Evolutionary conservation across 2,113 vertebrate genomes (phyloP), one percentile per base, ranked within the genome.

Genomic region (Cheilinus undulatus): DNA sequence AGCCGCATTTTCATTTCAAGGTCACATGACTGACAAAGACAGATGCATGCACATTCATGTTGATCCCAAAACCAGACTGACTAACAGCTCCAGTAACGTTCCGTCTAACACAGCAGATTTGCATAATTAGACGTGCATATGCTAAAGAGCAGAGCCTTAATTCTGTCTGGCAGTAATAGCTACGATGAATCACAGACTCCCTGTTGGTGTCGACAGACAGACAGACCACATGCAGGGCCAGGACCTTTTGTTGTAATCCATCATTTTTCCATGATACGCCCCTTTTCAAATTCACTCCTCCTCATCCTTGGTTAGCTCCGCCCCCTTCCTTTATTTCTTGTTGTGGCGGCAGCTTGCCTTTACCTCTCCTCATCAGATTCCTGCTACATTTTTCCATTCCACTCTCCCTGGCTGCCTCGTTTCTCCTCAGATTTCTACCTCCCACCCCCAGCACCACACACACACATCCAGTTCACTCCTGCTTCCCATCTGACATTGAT

Each of bases 81-180:
- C 73, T 83, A 70, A 70, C 64, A 68, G 59, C 57, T 69, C 58
- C 71, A 62, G 70, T 62, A 68, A 73, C 81, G 80, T 75, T 70
- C 74, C 56, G 63, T 75, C 83, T 84, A 46, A 74, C 72, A 79
- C 69, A 54, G 10, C 50, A 69, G 49, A 91, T 90, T 89, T 89
- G 81, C 87, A 88, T 92, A 88, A 91, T 93, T 92, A 89, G 85
- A 88, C 86, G 72, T 73, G 83, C 84, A 90, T 87, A 88, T 90
- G 90, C 79, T 89, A 90, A 92, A 90, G 86, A 90, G 84, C 83
- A 73, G 69, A 32, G 69, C 75, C 77, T 89, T 86, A 86, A 91
- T 90, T 90, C 80, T 72, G 86, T 83, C 80, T 80, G 66, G 64
- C 80, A 84, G 84, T 78, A 85, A 88, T 72, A 38, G 73, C 15